These are phyloP conservation scores for Zophobas morio DNA, from an alignment of 1,140 invertebrate species.

Conservation along the genomic window DNA sequence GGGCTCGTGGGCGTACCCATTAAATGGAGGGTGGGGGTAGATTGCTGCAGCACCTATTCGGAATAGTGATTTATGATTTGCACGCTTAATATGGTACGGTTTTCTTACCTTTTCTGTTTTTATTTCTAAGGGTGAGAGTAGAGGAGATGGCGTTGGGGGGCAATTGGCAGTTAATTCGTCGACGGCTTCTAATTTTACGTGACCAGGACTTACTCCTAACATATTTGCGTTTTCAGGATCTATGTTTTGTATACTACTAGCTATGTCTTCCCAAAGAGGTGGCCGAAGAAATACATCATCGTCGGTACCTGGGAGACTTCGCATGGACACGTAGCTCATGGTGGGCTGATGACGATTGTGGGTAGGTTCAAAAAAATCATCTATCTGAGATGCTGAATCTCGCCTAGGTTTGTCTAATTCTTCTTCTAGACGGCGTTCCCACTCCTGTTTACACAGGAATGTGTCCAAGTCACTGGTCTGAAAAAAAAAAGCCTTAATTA, in stretches of 20 bases:
- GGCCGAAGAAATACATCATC: conserved; percentile 89
- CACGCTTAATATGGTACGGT: background rate
- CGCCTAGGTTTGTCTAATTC: conserved; percentile 74
- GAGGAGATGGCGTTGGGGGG: conserved; percentile 74
- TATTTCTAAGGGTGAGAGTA: conserved; percentile 81
- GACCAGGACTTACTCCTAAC: conserved; percentile 75
- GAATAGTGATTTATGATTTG: no score
- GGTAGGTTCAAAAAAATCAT: conserved; percentile 77
- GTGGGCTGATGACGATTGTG: conserved; percentile 60
- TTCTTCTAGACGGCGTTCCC: conserved; percentile 73
- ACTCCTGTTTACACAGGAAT: conserved; percentile 74
- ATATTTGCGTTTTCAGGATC: conserved; percentile 92
- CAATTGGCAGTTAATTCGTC: conserved; percentile 71
- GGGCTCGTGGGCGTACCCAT: conserved; percentile 69
- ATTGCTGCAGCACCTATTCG: conserved; percentile 67
- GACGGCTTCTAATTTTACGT: conserved; percentile 83
- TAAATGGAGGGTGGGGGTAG: conserved; percentile 71
- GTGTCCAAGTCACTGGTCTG: conserved; percentile 77
- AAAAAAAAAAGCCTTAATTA: conserved; percentile 50
- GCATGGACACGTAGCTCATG: conserved; percentile 72
- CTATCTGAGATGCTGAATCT: conserved; percentile 76
- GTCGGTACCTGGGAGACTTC: conserved; percentile 66
- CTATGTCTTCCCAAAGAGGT: conserved; percentile 90
- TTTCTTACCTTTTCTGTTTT: conserved; percentile 74
- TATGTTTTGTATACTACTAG: conserved; percentile 89